phyloP scores from a whole-genome alignment of 2,888 invertebrate genomes.

The Falcaria lacertinaria region DNA sequence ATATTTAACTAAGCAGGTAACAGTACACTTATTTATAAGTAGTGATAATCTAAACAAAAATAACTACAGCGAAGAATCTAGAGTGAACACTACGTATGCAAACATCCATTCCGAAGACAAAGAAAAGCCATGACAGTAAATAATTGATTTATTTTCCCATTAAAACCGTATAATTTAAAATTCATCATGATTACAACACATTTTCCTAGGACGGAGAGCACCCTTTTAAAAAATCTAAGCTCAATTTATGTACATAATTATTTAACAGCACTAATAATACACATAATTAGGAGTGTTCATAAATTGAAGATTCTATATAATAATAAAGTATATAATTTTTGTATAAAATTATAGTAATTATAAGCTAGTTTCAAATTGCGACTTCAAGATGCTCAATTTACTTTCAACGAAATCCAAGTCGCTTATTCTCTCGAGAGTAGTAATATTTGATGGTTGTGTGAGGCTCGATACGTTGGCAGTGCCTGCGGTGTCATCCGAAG shows the following conservation, averaged over 20 bases:
- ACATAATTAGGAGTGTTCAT: too few species aligned
- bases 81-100: too few species aligned
- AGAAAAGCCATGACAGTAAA: not conserved
- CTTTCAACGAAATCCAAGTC: slow-evolving; percentile 66
- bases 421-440: slow-evolving; percentile 64
- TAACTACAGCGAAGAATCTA: too few species aligned
- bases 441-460: slow-evolving; percentile 52
- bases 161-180: not conserved
- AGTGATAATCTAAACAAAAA: too few species aligned
- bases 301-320: too few species aligned
- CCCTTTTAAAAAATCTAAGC: too few species aligned
- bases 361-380: slow-evolving; percentile 59
- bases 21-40: too few species aligned
- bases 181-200: not conserved
- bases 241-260: too few species aligned
- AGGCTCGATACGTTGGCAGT: slow-evolving; percentile 24
- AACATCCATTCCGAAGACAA: not conserved
- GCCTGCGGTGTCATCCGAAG: slow-evolving; percentile 27
- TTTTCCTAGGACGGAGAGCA: not conserved
- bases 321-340: too few species aligned
- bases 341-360: too few species aligned
- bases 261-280: too few species aligned
- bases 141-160: not conserved
- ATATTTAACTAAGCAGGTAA: too few species aligned
- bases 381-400: slow-evolving; percentile 55